Conservation (phyloP, 2,797 vertebrate species). For the Sitta carolinensis region DNA sequence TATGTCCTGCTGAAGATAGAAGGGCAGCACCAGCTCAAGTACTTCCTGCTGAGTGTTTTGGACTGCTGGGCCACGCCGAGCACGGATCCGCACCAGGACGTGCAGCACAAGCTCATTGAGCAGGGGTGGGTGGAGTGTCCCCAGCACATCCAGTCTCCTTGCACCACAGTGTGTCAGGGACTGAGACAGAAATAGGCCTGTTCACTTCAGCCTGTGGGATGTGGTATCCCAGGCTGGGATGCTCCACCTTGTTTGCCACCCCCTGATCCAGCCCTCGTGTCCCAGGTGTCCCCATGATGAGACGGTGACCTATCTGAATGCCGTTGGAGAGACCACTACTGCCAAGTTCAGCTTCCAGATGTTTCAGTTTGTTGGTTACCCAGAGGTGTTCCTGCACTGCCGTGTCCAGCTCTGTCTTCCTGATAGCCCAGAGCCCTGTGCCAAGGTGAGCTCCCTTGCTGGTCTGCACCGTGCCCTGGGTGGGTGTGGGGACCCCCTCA, state of each 20-base stretch:
- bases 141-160: not conserved
- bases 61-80: conserved; percentile 71
- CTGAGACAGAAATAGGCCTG: not conserved
- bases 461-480: accelerated
- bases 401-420: conserved; percentile 62
- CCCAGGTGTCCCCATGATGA: conserved; percentile 59
- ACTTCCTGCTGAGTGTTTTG: conserved; percentile 60
- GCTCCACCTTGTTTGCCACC: not conserved
- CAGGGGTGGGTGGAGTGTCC: conserved; percentile 41
- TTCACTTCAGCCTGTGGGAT: not conserved
- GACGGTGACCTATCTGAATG: conserved; percentile 36
- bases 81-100: not conserved
- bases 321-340: conserved; percentile 14
- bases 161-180: not conserved
- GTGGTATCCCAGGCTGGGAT: not conserved
- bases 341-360: conserved; percentile 74
- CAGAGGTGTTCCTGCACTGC: conserved; percentile 67
- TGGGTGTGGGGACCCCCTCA: not conserved
- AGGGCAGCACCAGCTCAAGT: conserved; percentile 51
- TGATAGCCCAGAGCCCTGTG: not conserved
- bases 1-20: conserved; percentile 65
- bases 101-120: conserved; percentile 56
- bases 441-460: not conserved
- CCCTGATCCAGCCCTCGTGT: not conserved
- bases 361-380: conserved; percentile 62